These are phyloP conservation scores for Callospermophilus lateralis DNA, from an alignment of 2,113 vertebrate genomes.

Conservation along the genomic window DNA sequence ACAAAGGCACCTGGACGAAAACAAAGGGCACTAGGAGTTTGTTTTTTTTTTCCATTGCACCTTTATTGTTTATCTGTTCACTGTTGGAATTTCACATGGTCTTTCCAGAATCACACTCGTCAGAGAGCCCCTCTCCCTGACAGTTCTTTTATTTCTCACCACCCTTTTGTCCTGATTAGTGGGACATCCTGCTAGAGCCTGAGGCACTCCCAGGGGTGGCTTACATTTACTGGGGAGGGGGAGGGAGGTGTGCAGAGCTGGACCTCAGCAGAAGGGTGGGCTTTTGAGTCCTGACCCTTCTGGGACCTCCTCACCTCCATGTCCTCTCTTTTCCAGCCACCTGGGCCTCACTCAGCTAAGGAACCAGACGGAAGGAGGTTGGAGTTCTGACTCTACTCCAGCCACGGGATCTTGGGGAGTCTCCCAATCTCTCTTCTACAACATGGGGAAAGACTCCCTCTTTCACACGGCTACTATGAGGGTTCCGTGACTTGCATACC, in stretches of 20 bases:
- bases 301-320: too few species aligned
- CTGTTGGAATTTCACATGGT: conserved; percentile 62
- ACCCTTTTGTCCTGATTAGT: not conserved
- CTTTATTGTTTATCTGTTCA: conserved; percentile 78
- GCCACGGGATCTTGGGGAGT: not conserved
- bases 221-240: not conserved
- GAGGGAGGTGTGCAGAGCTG: not conserved
- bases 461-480: not conserved
- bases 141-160: not conserved
- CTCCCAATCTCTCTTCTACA: not conserved
- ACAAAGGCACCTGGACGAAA: not conserved
- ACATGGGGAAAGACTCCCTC: not conserved
- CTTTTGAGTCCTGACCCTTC: too few species aligned
- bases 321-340: not conserved
- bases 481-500: not conserved
- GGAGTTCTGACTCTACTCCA: not conserved
- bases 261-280: not conserved
- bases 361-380: not conserved
- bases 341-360: not conserved
- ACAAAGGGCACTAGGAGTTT: not conserved
- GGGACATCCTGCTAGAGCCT: not conserved
- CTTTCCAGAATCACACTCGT: conserved; percentile 31
- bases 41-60: conserved; percentile 64
- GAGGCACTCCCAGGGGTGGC: not conserved
- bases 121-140: not conserved